Base-by-base conservation (phyloP, 2,113 vertebrate genomes). In the Leptodactylus fuscus region DNA sequence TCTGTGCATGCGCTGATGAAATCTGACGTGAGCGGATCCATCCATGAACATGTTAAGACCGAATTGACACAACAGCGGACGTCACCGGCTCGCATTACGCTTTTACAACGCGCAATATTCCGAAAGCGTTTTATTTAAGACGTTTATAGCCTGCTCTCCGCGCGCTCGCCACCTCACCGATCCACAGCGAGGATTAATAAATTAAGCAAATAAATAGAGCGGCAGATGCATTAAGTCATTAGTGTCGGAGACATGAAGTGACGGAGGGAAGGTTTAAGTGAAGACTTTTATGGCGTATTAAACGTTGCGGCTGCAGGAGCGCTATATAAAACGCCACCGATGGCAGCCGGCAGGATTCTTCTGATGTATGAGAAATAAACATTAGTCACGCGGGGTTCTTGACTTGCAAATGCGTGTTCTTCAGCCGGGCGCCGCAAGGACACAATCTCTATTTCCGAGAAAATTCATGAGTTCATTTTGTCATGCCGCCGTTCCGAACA, bases 321-420 rank as follows among this genome's bases (percentile, higher is more conserved):
- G 5, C 9, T 48, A 32, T 65, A 65, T 48, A 62, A 53, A 76
- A 49, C 20, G 27, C 55, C 71, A 83, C 53, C 49, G 53, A 75
- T 83, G 53, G 29, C 27, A 62, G 82, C 70, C 62, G 69, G 16
- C 71, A 41, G 22, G 20, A 83, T 74, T 58, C n/a, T 75, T 74
- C 51, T 41, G 44, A 80, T 60, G 20, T 58, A 58, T 74, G 60
- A 3, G 18, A 48, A 55, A 60, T 83, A 29, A 83, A 58, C 65
- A 53, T 83, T 74, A 74, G 82, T 83, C 71, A 48, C 71, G 9
- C 53, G 16, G 71, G 71, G 55, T 38, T 75, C 69, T 83, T 83
- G 81, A 83, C 70, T 83, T 83, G 69, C 81, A 83, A 83, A 83
- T 74, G 51, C 20, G 74, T 44, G 48, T 83, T 62, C 71, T 83